Percentiles rank a stretch among this genome's conserved stretches.
These are phyloP conservation scores for Drosophila melanocephala DNA, from an alignment of 2,888 invertebrate species.

Conservation along the genomic window DNA sequence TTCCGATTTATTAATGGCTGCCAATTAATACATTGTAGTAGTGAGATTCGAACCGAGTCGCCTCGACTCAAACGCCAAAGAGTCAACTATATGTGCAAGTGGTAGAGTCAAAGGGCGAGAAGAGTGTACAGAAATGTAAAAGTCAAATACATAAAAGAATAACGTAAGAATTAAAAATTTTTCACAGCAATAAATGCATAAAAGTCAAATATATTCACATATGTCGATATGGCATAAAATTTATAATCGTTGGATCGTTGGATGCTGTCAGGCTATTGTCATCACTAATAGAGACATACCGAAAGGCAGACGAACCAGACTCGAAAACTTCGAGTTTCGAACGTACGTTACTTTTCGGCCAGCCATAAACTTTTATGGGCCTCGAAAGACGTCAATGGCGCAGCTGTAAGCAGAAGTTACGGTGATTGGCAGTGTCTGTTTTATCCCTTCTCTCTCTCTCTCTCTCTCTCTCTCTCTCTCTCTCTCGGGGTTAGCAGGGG, in stretches of 20 bases:
- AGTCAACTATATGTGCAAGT: slow-evolving; percentile 59
- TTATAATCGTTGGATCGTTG: slow-evolving; percentile 69
- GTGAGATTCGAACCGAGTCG: slow-evolving; percentile 46
- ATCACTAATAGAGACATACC: slow-evolving; percentile 77
- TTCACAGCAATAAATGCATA: slow-evolving; percentile 81
- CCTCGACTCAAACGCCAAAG: slow-evolving; percentile 37
- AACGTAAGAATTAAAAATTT: slow-evolving; percentile 77
- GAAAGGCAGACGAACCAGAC: slow-evolving; percentile 33
- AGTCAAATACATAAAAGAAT: slow-evolving; percentile 71
- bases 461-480: neutral
- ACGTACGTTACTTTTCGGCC: slow-evolving; percentile 69
- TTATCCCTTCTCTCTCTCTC: slow-evolving; percentile 26
- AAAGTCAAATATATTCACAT: slow-evolving; percentile 60
- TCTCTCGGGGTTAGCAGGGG: slow-evolving; percentile 45
- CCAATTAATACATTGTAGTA: slow-evolving; percentile 77
- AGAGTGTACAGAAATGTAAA: slow-evolving; percentile 58
- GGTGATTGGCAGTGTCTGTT: slow-evolving; percentile 58
- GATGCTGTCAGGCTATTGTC: slow-evolving; percentile 65
- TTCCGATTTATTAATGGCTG: slow-evolving; percentile 60
- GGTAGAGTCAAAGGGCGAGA: slow-evolving; percentile 26
- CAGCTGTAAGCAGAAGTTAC: slow-evolving; percentile 77
- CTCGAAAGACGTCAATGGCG: slow-evolving; percentile 70
- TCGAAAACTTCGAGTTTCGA: slow-evolving; percentile 63
- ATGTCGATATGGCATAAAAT: slow-evolving; percentile 62
- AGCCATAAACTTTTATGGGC: slow-evolving; percentile 73